Conservation (phyloP, 2,888 invertebrate species). For the Baccha elongata region DNA sequence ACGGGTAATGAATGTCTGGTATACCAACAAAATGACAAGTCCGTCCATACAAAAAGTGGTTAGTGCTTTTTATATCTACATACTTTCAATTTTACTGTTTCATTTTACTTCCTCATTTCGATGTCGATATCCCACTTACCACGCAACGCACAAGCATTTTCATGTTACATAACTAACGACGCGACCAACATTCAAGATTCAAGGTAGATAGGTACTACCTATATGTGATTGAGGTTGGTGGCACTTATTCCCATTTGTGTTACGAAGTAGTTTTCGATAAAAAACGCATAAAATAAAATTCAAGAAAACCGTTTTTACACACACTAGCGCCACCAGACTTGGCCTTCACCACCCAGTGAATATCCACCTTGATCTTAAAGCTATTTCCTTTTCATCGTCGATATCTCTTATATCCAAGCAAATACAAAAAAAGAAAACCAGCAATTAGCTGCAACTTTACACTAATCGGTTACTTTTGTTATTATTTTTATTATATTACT, state of each 20-base stretch:
- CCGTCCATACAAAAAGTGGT: too few species aligned
- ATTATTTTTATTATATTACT: too few species aligned
- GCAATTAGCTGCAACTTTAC: conserved; percentile 24
- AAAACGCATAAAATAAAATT: background rate
- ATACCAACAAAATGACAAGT: too few species aligned
- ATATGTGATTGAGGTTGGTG: conserved; percentile 1
- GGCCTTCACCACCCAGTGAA: conserved; percentile 38
- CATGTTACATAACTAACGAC: conserved; percentile 7
- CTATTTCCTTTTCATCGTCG: conserved; percentile 25
- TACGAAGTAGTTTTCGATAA: background rate
- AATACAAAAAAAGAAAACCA: conserved; percentile 2
- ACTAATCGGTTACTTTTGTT: conserved; percentile 41
- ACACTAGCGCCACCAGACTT: conserved; percentile 6
- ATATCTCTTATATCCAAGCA: conserved; percentile 16
- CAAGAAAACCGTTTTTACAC: background rate
- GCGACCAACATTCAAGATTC: conserved; percentile 23
- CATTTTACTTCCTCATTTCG: conserved; percentile 4
- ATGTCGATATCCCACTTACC: conserved; percentile 9
- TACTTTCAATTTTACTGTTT: background rate
- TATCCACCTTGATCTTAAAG: conserved; percentile 42
- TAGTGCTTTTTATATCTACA: too few species aligned
- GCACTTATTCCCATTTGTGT: conserved; percentile 6
- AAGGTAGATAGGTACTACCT: too few species aligned
- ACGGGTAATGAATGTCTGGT: too few species aligned
- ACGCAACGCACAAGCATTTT: conserved; percentile 4